phyloP scores from a whole-genome alignment of 1,140 invertebrate genomes.

The Lucilia sericata region DNA sequence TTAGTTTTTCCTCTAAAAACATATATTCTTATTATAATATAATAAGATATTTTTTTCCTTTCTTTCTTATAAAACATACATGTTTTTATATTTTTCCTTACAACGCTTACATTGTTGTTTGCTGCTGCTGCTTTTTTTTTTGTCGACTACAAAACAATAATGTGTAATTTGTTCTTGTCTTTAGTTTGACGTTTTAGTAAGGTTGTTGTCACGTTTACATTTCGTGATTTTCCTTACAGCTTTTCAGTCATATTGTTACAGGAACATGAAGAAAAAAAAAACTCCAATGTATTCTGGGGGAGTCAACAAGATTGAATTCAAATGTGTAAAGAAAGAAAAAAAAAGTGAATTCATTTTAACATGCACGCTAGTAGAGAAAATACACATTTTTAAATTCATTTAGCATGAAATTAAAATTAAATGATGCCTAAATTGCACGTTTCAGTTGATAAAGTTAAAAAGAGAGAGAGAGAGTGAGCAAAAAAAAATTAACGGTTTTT shows the following conservation, averaged over 20 bases:
- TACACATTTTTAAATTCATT: conserved; percentile 45
- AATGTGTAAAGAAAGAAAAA: neutral
- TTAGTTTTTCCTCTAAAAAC: neutral
- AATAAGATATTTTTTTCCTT: neutral
- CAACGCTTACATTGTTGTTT: no score
- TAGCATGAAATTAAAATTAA: conserved; percentile 59
- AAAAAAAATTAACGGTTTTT: neutral
- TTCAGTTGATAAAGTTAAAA: neutral
- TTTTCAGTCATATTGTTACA: conserved; percentile 1
- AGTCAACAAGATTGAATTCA: neutral
- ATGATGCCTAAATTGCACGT: conserved; percentile 54
- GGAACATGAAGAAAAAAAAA: neutral
- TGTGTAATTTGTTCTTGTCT: conserved; percentile 41
- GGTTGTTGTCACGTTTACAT: conserved; percentile 41
- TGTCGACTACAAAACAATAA: neutral
- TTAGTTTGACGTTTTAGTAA: conserved; percentile 53
- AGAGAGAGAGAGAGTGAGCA: neutral
- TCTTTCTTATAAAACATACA: neutral
- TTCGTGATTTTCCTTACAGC: conserved; percentile 38
- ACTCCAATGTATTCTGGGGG: neutral
- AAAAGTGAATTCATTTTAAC: no score
- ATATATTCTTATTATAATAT: conserved; percentile 16
- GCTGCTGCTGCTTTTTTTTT: neutral
- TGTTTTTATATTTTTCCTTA: neutral
- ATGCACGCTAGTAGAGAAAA: neutral